A percentile compares a stretch with the other conserved stretches of the same genome.
Evolutionary conservation across 1,140 invertebrate genomes (phyloP).

Genomic region (Trachymyrmex septentrionalis): DNA sequence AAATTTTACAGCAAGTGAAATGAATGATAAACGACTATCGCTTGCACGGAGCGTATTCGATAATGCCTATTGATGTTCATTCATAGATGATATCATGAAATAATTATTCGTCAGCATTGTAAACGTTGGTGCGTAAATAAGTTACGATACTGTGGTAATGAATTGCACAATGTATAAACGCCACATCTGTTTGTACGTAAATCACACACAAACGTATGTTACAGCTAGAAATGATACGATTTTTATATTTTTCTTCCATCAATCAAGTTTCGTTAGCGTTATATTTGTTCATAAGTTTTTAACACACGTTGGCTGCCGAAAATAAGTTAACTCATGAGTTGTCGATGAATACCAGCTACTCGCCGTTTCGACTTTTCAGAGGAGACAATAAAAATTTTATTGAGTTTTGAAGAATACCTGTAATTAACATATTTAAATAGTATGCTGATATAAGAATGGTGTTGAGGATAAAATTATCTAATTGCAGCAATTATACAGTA

Average conservation of each 20-base stretch:
- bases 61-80: not conserved
- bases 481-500: not conserved
- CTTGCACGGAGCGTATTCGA: not conserved
- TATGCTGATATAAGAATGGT: not conserved
- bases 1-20: constrained; percentile 17
- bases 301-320: not conserved
- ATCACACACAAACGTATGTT: not conserved
- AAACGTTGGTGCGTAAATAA: constrained; percentile 29
- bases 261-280: not conserved
- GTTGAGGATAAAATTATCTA: not conserved
- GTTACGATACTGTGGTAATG: constrained; percentile 10
- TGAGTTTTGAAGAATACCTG: not conserved
- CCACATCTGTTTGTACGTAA: constrained; percentile 4
- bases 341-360: not conserved
- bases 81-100: constrained; percentile 24
- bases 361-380: not conserved
- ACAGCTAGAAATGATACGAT: not conserved
- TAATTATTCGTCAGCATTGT: constrained; percentile 19
- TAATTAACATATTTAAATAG: not conserved
- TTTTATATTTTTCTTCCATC: not conserved
- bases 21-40: not conserved
- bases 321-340: not conserved
- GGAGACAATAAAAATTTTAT: not conserved
- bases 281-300: not conserved
- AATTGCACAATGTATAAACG: not conserved